Percentiles rank a stretch among this genome's conserved stretches.
phyloP scores from a whole-genome alignment of 2,888 invertebrate genomes.

The Atrina japonica region DNA sequence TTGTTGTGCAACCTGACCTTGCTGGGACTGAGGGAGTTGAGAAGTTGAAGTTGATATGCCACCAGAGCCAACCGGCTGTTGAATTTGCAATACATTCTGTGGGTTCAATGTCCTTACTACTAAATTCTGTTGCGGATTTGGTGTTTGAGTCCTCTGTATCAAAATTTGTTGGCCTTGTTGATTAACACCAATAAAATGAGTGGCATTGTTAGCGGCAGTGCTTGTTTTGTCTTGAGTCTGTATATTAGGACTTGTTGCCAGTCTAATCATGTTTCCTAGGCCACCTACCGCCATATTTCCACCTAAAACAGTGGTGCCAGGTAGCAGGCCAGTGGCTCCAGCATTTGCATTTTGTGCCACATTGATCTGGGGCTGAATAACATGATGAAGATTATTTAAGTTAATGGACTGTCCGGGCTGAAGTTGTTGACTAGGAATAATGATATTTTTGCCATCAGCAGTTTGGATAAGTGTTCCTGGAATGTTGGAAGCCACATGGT shows the following conservation, averaged over 20 bases:
- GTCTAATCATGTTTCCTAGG: slow-evolving; percentile 45
- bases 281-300: slow-evolving; percentile 38
- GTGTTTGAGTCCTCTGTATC: slow-evolving; percentile 61
- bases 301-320: slow-evolving; percentile 22
- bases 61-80: slow-evolving; percentile 42
- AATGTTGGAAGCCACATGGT: slow-evolving; percentile 54
- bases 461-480: slow-evolving; percentile 74
- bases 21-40: slow-evolving; percentile 26
- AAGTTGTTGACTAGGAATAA: slow-evolving; percentile 60
- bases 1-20: slow-evolving; percentile 39
- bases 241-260: slow-evolving; percentile 36
- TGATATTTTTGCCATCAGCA: slow-evolving; percentile 69
- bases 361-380: slow-evolving; percentile 50
- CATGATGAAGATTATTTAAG: slow-evolving; percentile 58
- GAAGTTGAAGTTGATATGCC: slow-evolving; percentile 28
- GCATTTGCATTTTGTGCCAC: slow-evolving; percentile 33
- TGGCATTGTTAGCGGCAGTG: not conserved
- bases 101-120: slow-evolving; percentile 59
- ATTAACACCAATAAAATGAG: slow-evolving; percentile 50
- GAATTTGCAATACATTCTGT: slow-evolving; percentile 53
- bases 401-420: slow-evolving; percentile 60
- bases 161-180: slow-evolving; percentile 68
- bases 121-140: slow-evolving; percentile 56
- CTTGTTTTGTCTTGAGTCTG: slow-evolving; percentile 36
- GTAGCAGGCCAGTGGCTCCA: slow-evolving; percentile 32